Percentiles rank a stretch among this genome's conserved stretches.
phyloP scores from a whole-genome alignment of 2,888 invertebrate genomes.

The Alsophila aescularia region DNA sequence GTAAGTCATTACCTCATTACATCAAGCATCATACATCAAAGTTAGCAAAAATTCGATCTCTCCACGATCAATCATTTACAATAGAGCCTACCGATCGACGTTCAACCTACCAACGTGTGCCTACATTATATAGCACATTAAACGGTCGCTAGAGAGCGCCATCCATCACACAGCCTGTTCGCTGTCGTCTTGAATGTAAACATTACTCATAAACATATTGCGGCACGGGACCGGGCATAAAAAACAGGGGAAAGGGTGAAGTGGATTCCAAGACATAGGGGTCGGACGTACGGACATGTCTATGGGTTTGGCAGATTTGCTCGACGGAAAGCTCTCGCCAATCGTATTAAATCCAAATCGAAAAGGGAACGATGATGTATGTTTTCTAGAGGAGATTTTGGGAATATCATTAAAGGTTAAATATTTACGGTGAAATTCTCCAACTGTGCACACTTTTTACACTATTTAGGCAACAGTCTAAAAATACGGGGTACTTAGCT shows the following conservation, averaged over 20 bases:
- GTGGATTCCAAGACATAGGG: constrained; percentile 11
- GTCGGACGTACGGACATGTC: not conserved
- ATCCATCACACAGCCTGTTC: constrained; percentile 26
- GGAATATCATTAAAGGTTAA: too few relatives aligned
- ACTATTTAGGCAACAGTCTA: too few relatives aligned
- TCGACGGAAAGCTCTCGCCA: constrained; percentile 11
- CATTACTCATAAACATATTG: constrained; percentile 55
- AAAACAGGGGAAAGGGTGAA: constrained; percentile 22
- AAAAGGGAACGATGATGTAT: too few relatives aligned
- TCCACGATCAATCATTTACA: constrained; percentile 10
- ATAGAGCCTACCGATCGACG: not conserved
- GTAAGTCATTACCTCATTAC: not conserved
- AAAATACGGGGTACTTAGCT: too few relatives aligned
- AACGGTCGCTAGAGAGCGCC: not conserved
- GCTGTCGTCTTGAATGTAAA: constrained; percentile 40
- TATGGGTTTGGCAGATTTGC: constrained; percentile 26
- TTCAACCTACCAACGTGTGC: not conserved
- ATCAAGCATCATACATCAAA: constrained; percentile 7
- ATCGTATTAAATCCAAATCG: not conserved
- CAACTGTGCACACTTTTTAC: too few relatives aligned
- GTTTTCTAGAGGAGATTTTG: too few relatives aligned
- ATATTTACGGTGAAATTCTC: too few relatives aligned
- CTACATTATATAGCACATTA: not conserved
- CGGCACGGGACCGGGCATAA: constrained; percentile 18
- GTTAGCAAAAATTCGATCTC: not conserved